Evolutionary conservation across 2,888 invertebrate species (phyloP).

Genomic region (Dichetophora obliterata): DNA sequence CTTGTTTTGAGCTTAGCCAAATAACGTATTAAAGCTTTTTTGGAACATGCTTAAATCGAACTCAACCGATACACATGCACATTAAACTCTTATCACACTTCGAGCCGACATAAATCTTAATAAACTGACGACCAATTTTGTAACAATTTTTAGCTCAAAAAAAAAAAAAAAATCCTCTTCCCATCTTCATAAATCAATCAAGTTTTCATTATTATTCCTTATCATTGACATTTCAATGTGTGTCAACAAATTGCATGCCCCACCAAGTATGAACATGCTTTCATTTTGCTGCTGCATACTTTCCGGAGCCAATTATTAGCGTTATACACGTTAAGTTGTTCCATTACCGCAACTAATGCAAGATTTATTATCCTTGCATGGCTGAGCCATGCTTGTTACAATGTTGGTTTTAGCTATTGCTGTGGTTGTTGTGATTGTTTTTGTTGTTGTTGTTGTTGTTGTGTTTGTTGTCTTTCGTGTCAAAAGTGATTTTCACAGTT

Average conservation of each 20-base stretch:
- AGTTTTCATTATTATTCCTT: not conserved
- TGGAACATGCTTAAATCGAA: too few relatives aligned
- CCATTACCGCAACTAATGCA: constrained; percentile 50
- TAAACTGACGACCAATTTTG: not conserved
- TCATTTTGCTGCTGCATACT: not conserved
- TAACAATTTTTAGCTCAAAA: not conserved
- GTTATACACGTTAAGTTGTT: constrained; percentile 4
- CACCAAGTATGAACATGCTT: not conserved
- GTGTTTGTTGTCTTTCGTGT: constrained; percentile 50
- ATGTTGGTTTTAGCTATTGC: not conserved
- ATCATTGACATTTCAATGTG: constrained; percentile 1
- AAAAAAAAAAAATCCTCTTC: not conserved
- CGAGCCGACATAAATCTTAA: not conserved
- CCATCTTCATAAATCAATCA: constrained; percentile 1
- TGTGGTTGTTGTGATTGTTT: not conserved
- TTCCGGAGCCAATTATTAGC: constrained; percentile 13
- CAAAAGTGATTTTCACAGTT: constrained; percentile 49
- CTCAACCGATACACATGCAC: too few relatives aligned
- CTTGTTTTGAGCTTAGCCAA: too few relatives aligned
- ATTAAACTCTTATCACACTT: not conserved
- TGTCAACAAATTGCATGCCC: constrained; percentile 11
- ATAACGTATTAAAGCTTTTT: too few relatives aligned
- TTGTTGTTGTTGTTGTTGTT: constrained; percentile 36
- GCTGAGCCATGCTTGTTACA: not conserved
- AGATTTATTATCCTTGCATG: constrained; percentile 46